These are phyloP conservation scores for Oostethus manadensis DNA, from an alignment of 2,113 vertebrate genomes.

Conservation along the genomic window DNA sequence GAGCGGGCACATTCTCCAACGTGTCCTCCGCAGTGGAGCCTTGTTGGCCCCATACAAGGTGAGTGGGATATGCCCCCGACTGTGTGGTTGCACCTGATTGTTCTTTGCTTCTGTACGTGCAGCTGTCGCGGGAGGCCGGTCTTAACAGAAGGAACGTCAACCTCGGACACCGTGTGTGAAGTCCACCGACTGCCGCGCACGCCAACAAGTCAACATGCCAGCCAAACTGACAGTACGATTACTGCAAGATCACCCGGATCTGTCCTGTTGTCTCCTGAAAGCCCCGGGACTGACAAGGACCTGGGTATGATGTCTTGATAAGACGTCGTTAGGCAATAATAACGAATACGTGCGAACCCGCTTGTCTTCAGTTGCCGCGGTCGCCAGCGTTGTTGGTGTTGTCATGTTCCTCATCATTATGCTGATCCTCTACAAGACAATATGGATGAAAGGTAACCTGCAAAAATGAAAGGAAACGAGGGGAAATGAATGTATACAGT, in stretches of 20 bases:
- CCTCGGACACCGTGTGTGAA: slow-evolving; percentile 46
- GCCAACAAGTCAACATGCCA: background rate
- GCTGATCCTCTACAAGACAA: slow-evolving; percentile 4
- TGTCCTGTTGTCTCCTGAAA: background rate
- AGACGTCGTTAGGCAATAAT: slow-evolving; percentile 1
- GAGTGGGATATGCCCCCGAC: slow-evolving; percentile 17
- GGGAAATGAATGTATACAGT: background rate
- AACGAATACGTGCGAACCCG: background rate
- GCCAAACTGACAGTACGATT: background rate
- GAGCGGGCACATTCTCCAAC: slow-evolving; percentile 54
- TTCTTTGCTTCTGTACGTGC: slow-evolving; percentile 21
- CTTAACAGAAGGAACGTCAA: slow-evolving; percentile 26
- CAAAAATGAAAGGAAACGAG: background rate
- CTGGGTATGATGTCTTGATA: slow-evolving; percentile 21
- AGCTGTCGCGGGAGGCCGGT: slow-evolving; percentile 47
- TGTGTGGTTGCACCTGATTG: slow-evolving; percentile 2
- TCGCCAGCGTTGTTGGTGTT: background rate
- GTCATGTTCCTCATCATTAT: slow-evolving; percentile 23
- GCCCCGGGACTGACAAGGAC: background rate
- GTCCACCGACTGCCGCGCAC: background rate
- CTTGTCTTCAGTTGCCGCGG: slow-evolving; percentile 17
- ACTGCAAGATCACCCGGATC: background rate
- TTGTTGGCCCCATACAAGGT: slow-evolving; percentile 61
- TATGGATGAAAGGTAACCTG: slow-evolving; percentile 36
- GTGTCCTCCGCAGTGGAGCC: slow-evolving; percentile 3